Base-by-base conservation (phyloP, 2,888 invertebrate genomes). In the Cerastis rubricosa region DNA sequence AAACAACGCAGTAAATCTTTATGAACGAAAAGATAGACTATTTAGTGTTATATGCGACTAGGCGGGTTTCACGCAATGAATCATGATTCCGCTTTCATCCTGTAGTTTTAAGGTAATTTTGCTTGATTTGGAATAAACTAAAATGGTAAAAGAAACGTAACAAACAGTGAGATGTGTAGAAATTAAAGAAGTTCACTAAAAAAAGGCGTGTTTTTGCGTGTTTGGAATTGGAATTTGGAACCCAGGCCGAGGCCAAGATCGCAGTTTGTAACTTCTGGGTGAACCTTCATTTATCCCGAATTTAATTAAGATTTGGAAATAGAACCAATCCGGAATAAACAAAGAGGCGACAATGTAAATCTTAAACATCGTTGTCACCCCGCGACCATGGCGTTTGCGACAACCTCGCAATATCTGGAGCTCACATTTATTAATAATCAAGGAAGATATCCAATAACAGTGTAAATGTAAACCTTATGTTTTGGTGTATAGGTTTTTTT, bases 1-100 rank as follows among this genome's bases (percentile, higher is more conserved):
- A 45, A 49, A 73, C 54, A 64, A 22, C 9, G 29, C 14, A 47
- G 63, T 73, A 14, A 57, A 64, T 80, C 74, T 73, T 64, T 11
- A 43, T 80, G 29, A 22, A 49, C 17, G 47, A 40, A 35, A 63
- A 12, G n/a, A 17, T 17, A n/a, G 40, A 63, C 40, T 9, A 40
- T 54, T 12, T 40, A 6, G 29, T 73, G 54, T 12, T n/a, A 40
- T 65, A 80, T 65, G 73, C 73, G 7, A 51, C 45, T 17, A 45
- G n/a, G 17, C 22, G 8, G 1, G 22, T 35, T 61, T 79, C 49
- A 51, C 61, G 17, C 8, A 14, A 51, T 61, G 14, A 71, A 61
- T 51, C 25, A 61, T 35, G 35, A 61, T 40, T 51, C n/a, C 14
- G 45, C 25, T 79, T 61, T 40, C 51, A 71, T 51, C 35, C 35